phyloP scores from a whole-genome alignment of 2,888 invertebrate genomes.

The Acrocyrtus sp. region DNA sequence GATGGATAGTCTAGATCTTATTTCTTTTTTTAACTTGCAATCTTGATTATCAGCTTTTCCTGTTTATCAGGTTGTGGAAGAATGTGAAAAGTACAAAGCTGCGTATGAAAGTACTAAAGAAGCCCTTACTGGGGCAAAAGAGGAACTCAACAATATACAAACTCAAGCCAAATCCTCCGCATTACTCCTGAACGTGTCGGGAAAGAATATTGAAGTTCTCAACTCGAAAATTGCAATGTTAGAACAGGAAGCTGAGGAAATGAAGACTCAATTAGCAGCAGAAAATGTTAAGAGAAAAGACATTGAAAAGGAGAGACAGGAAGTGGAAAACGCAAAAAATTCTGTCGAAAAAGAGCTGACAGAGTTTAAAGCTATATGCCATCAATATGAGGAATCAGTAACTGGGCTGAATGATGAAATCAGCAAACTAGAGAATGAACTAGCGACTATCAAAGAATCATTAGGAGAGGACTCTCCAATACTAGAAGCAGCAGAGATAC shows the following conservation, averaged over 20 bases:
- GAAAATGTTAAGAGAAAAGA: conserved; percentile 50
- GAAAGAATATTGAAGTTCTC: conserved; percentile 54
- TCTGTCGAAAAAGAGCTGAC: conserved; percentile 47
- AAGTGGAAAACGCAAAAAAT: conserved; percentile 30
- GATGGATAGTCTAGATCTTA: too few relatives aligned
- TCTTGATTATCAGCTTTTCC: too few relatives aligned
- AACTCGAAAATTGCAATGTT: conserved; percentile 39
- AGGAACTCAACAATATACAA: conserved; percentile 52
- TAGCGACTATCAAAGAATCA: conserved; percentile 56
- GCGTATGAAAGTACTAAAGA: conserved; percentile 49
- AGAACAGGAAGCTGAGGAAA: conserved; percentile 52
- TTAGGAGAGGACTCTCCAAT: conserved; percentile 62
- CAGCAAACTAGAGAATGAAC: conserved; percentile 59
- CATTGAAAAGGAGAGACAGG: conserved; percentile 31
- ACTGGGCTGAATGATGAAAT: conserved; percentile 57
- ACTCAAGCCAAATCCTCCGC: conserved; percentile 43
- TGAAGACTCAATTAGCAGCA: conserved; percentile 47
- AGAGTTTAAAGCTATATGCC: conserved; percentile 57
- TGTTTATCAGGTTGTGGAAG: conserved; percentile 56
- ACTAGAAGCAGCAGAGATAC: conserved; percentile 60
- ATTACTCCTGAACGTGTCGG: conserved; percentile 53
- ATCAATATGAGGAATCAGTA: conserved; percentile 60
- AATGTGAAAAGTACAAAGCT: conserved; percentile 54
- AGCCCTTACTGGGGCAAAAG: conserved; percentile 51
- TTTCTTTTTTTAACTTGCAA: too few relatives aligned